Evolutionary conservation across 2,113 vertebrate genomes (phyloP).

Genomic region (Laticauda laticaudata): DNA sequence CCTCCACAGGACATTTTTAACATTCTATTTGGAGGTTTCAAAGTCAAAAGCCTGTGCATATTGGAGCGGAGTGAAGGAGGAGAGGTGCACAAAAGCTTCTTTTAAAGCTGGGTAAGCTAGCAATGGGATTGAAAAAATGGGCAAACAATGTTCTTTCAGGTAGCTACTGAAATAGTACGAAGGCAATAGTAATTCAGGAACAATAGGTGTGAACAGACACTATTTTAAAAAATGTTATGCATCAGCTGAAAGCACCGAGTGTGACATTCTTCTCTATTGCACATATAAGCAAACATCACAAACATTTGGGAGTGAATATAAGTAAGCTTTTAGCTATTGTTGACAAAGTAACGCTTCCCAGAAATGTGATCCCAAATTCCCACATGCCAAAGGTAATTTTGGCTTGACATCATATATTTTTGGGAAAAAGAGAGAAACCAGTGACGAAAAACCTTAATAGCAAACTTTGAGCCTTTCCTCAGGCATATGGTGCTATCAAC

Average conservation of each 20-base stretch:
- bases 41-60: background rate
- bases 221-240: background rate
- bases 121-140: background rate
- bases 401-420: background rate
- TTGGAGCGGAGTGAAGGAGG: background rate
- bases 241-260: background rate
- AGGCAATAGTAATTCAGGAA: background rate
- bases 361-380: background rate
- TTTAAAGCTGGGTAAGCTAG: background rate
- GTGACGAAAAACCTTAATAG: background rate
- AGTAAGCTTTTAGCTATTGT: background rate
- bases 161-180: background rate
- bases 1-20: background rate
- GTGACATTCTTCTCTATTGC: background rate
- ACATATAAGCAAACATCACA: background rate
- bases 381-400: background rate
- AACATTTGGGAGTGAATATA: background rate
- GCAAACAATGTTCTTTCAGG: background rate
- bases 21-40: background rate
- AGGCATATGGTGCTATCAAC: background rate
- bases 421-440: background rate
- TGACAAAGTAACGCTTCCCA: background rate
- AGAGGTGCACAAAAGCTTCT: background rate
- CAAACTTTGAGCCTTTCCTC: background rate
- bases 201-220: background rate